These are phyloP conservation scores for Rhegmatorhina hoffmannsi DNA, from an alignment of 2,113 vertebrate species.

Conservation along the genomic window DNA sequence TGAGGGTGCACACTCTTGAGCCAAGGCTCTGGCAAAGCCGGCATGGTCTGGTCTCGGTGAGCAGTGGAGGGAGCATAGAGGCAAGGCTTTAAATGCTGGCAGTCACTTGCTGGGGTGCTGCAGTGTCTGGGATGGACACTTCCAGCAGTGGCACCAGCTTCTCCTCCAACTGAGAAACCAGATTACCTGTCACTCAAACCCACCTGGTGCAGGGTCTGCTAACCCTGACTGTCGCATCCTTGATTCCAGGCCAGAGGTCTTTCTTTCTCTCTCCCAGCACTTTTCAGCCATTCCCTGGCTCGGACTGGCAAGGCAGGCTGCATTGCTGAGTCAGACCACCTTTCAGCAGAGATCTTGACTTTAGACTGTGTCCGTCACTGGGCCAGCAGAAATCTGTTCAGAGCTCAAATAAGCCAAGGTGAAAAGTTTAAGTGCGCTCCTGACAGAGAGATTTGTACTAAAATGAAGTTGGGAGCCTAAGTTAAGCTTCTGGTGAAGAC, in stretches of 20 bases:
- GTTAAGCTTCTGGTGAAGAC: neutral
- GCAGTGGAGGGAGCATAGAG: rapidly evolving
- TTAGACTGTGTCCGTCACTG: neutral
- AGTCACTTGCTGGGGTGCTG: neutral
- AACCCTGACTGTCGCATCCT: rapidly evolving
- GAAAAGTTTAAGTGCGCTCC: neutral
- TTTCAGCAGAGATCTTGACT: neutral
- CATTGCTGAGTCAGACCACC: neutral
- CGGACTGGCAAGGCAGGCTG: neutral
- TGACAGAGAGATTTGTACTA: neutral
- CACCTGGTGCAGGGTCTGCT: neutral
- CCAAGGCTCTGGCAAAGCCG: rapidly evolving
- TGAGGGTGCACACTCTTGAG: rapidly evolving
- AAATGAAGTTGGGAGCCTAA: neutral
- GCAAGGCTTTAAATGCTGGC: neutral
- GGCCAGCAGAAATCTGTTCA: neutral
- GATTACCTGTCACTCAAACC: neutral
- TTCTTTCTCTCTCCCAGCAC: neutral
- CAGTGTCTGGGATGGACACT: neutral
- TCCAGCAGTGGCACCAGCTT: neutral
- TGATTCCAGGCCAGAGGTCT: neutral
- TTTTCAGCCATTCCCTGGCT: neutral
- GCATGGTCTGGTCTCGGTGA: rapidly evolving
- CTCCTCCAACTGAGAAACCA: neutral
- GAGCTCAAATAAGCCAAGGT: neutral